These are phyloP conservation scores for Setophaga kirtlandii DNA, from an alignment of 2,113 vertebrate genomes.

Conservation along the genomic window DNA sequence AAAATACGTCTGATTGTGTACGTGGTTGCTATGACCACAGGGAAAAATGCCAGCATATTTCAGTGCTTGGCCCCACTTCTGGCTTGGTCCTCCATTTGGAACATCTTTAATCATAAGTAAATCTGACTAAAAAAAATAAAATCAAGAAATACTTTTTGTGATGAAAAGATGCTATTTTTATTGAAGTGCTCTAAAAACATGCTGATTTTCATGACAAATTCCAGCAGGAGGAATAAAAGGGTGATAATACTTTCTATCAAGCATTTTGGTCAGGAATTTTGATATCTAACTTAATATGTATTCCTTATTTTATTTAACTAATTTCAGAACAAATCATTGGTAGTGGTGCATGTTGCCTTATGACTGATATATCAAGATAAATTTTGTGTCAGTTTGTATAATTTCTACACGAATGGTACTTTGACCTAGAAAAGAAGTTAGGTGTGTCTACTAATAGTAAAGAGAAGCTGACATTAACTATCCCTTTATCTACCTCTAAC, in stretches of 20 bases:
- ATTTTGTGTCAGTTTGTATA: background rate
- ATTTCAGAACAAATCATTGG: background rate
- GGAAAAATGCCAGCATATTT: background rate
- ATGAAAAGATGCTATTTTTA: conserved; percentile 39
- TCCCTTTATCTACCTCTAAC: background rate
- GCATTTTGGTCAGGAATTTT: background rate
- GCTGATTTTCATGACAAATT: background rate
- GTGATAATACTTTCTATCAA: background rate
- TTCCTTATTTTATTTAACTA: background rate
- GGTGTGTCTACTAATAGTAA: background rate
- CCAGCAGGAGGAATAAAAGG: background rate
- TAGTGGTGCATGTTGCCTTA: background rate
- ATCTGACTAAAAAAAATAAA: background rate
- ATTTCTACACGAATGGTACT: background rate
- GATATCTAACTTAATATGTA: background rate
- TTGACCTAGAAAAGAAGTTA: background rate
- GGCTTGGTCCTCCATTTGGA: conserved; percentile 45
- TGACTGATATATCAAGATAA: background rate
- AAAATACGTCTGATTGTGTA: conserved; percentile 22
- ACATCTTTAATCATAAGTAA: conserved; percentile 45
- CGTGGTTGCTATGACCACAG: background rate
- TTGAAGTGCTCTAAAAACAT: background rate
- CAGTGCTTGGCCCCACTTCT: conserved; percentile 1
- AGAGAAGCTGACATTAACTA: background rate
- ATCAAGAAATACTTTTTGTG: background rate